These are phyloP conservation scores for Altica lythri DNA, from an alignment of 2,888 invertebrate species.

Conservation along the genomic window DNA sequence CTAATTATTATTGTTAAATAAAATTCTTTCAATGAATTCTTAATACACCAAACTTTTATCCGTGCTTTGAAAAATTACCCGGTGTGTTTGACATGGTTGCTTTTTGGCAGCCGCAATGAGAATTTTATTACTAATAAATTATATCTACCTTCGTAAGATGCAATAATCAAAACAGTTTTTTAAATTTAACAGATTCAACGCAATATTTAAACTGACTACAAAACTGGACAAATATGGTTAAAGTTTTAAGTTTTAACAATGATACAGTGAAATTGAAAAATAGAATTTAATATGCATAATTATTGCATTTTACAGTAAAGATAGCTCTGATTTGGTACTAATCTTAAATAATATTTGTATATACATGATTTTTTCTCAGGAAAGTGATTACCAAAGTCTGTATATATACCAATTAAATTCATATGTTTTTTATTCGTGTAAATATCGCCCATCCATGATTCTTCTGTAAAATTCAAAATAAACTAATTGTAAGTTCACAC, in stretches of 20 bases:
- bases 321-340: conserved; percentile 30
- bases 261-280: too few species aligned
- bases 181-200: too few species aligned
- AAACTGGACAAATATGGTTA: too few species aligned
- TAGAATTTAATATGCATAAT: too few species aligned
- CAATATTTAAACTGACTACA: too few species aligned
- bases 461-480: conserved; percentile 37
- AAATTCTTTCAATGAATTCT: too few species aligned
- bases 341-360: conserved; percentile 32
- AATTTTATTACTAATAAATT: conserved; percentile 27
- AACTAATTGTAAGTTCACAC: too few species aligned
- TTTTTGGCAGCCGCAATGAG: conserved; percentile 11
- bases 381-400: conserved; percentile 47
- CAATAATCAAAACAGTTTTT: too few species aligned
- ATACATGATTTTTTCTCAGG: conserved; percentile 46
- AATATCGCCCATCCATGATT: conserved; percentile 44
- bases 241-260: too few species aligned
- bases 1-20: too few species aligned
- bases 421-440: conserved; percentile 47
- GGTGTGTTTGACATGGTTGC: conserved; percentile 6
- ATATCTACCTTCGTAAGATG: too few species aligned
- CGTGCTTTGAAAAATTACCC: conserved; percentile 18
- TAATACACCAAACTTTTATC: background rate
- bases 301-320: too few species aligned
- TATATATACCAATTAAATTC: conserved; percentile 41